Evolutionary conservation across 53 echinoderm and acorn worm genomes (phyloP).

Genomic region (Holothuria leucospilota): DNA sequence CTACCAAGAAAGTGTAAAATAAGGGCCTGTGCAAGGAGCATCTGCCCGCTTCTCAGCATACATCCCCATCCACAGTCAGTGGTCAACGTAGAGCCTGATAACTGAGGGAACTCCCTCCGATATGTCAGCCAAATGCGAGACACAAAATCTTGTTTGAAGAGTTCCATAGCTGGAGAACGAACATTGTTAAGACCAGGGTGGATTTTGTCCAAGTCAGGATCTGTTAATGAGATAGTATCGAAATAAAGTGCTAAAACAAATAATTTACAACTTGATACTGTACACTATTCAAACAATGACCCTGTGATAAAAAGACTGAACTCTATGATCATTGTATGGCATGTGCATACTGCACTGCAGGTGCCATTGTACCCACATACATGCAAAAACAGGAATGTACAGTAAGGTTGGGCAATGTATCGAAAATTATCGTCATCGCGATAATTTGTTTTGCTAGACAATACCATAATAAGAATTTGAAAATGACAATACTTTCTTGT

Average conservation of each 20-base stretch:
- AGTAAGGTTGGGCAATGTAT: no score
- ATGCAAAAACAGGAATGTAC: no score
- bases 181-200: conserved; percentile 72
- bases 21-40: conserved; percentile 92
- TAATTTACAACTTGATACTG: no score
- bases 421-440: no score
- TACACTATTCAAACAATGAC: no score
- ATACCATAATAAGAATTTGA: no score
- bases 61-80: conserved; percentile 99
- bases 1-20: conserved; percentile 88
- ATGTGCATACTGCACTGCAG: no score
- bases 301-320: no score
- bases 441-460: no score
- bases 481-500: no score
- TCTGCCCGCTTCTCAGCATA: conserved; percentile 99
- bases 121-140: conserved; percentile 97
- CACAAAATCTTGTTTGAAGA: conserved; percentile 95
- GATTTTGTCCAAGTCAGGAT: conserved; percentile 69
- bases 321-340: neutral
- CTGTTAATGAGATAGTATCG: conserved; percentile 34
- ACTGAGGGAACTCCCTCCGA: conserved; percentile 90
- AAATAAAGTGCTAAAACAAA: no score
- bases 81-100: conserved; percentile 88
- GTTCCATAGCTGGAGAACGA: conserved; percentile 86
- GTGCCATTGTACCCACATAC: no score